Percentiles rank a stretch among this genome's conserved stretches.
Conservation (phyloP, 2,888 invertebrate species). For the Tyria jacobaeae region DNA sequence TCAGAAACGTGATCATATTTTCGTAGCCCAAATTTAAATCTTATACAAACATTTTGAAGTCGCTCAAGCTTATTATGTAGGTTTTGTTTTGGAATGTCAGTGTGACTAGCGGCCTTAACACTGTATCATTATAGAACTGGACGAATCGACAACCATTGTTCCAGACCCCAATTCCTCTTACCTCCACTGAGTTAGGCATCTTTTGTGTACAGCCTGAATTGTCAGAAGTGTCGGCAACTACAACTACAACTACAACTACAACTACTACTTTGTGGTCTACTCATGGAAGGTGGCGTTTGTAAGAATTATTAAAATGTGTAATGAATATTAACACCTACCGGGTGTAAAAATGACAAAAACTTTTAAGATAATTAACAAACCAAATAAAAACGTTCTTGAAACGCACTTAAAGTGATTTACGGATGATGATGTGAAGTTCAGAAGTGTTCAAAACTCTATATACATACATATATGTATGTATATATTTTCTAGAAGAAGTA, state of each 20-base stretch:
- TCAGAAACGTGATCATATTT: too few species aligned
- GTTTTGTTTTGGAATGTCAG: too few species aligned
- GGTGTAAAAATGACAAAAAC: constrained; percentile 41
- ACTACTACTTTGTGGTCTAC: neutral
- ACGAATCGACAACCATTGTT: neutral
- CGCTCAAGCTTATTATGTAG: too few species aligned
- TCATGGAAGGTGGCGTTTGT: neutral
- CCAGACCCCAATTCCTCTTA: neutral
- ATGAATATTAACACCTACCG: neutral
- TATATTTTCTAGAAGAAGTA: constrained; percentile 20
- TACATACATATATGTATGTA: too few species aligned
- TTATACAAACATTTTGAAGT: too few species aligned
- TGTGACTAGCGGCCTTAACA: too few species aligned
- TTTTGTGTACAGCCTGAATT: neutral
- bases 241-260: too few species aligned
- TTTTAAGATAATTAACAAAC: constrained; percentile 56
- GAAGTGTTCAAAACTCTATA: constrained; percentile 36
- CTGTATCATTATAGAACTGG: neutral
- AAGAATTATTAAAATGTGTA: neutral
- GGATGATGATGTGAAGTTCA: constrained; percentile 36
- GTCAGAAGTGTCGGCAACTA: neutral
- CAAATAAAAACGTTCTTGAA: constrained; percentile 59
- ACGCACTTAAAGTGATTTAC: constrained; percentile 65
- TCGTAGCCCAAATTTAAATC: too few species aligned
- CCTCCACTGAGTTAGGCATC: neutral